Evolutionary conservation across 2,797 vertebrate genomes (phyloP).

Genomic region (Sparus aurata): DNA sequence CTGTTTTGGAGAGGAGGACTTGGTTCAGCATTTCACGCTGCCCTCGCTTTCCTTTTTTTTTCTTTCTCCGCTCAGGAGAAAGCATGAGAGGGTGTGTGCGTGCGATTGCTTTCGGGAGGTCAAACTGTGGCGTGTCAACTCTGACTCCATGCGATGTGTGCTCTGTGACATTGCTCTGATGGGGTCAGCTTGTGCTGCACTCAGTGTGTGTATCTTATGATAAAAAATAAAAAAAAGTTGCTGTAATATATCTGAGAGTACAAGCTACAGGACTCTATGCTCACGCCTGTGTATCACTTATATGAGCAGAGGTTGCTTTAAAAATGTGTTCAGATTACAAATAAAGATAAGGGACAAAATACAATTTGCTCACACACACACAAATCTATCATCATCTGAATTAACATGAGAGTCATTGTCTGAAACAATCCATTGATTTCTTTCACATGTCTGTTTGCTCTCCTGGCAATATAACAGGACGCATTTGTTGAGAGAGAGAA

Average conservation of each 20-base stretch:
- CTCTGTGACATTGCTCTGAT: constrained; percentile 45
- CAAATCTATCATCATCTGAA: constrained; percentile 13
- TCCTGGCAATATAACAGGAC: not conserved
- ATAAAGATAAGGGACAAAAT: not conserved
- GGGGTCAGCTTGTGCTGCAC: constrained; percentile 27
- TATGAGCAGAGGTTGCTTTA: not conserved
- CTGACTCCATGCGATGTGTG: constrained; percentile 34
- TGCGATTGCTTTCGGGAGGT: constrained; percentile 49
- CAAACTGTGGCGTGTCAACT: constrained; percentile 49
- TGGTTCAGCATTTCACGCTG: constrained; percentile 71
- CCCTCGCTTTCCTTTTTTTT: constrained; percentile 25
- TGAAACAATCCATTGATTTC: constrained; percentile 16
- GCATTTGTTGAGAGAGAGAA: not conserved
- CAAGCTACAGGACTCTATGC: constrained; percentile 5
- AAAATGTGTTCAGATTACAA: constrained; percentile 5
- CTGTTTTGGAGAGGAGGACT: constrained; percentile 72
- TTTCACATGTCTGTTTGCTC: not conserved
- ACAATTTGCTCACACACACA: not conserved
- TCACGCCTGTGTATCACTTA: not conserved
- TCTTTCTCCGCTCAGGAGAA: constrained; percentile 22
- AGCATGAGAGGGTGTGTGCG: not conserved
- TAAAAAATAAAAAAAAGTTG: not conserved
- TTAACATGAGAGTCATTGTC: constrained; percentile 14
- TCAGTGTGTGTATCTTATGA: constrained; percentile 11
- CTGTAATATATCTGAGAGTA: constrained; percentile 11